Evolutionary conservation across 2,113 vertebrate species (phyloP).

Genomic region (Nanorana parkeri): DNA sequence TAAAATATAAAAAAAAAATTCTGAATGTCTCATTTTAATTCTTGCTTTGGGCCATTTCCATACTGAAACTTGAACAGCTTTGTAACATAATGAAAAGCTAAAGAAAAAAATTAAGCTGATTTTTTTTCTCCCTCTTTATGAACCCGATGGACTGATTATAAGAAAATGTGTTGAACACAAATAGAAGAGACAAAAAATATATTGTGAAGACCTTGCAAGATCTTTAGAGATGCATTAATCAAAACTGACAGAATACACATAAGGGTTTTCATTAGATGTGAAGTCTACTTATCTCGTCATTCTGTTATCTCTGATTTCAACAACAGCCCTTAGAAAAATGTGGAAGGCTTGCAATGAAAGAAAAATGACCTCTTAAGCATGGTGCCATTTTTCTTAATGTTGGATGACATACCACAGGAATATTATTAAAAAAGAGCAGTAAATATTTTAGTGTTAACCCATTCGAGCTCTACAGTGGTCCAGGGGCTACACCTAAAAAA

Average conservation of each 20-base stretch:
- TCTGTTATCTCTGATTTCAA: constrained; percentile 66
- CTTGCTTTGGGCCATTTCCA: constrained; percentile 52
- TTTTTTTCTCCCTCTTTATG: constrained; percentile 41
- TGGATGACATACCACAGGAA: constrained; percentile 43
- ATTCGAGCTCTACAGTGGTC: neutral
- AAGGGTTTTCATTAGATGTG: constrained; percentile 63
- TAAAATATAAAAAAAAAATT: constrained; percentile 37
- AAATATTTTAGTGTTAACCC: constrained; percentile 14
- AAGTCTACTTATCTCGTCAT: constrained; percentile 66
- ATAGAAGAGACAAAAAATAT: constrained; percentile 65
- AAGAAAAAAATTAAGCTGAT: constrained; percentile 28
- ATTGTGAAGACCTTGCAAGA: constrained; percentile 58
- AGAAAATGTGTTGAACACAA: constrained; percentile 60
- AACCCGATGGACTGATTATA: constrained; percentile 51
- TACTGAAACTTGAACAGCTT: constrained; percentile 56
- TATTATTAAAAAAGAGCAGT: neutral
- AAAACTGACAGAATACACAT: constrained; percentile 62
- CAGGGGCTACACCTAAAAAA: neutral
- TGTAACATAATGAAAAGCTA: constrained; percentile 32
- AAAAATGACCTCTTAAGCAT: constrained; percentile 57
- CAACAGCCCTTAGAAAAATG: constrained; percentile 62
- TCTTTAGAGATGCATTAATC: constrained; percentile 65
- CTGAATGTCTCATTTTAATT: constrained; percentile 48
- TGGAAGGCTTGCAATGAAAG: constrained; percentile 63
- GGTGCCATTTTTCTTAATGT: constrained; percentile 22